These are phyloP conservation scores for Anas bernieri DNA, from an alignment of 2,797 vertebrate species.

Conservation along the genomic window DNA sequence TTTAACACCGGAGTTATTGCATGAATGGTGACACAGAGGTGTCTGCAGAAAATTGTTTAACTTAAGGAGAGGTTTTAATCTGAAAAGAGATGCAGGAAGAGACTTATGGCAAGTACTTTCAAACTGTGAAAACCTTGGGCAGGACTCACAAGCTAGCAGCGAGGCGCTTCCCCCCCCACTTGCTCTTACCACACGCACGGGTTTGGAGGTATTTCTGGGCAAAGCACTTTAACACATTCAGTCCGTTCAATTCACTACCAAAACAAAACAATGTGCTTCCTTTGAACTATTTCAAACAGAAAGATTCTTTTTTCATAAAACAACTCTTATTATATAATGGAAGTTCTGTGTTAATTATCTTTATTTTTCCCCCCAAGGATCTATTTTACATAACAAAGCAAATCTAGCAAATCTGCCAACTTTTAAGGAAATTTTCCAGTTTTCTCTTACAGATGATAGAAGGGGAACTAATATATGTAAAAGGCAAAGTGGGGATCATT, in stretches of 20 bases:
- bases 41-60: neutral
- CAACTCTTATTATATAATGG: neutral
- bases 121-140: neutral
- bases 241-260: neutral
- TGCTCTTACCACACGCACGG: neutral
- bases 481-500: constrained; percentile 33
- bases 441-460: neutral
- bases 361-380: neutral
- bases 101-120: neutral
- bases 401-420: constrained; percentile 44
- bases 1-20: neutral
- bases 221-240: neutral
- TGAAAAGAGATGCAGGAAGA: neutral
- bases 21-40: neutral
- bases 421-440: constrained; percentile 2
- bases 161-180: neutral
- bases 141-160: neutral
- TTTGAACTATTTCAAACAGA: constrained; percentile 55
- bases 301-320: neutral
- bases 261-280: neutral
- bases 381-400: constrained; percentile 50
- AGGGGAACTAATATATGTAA: constrained; percentile 48
- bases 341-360: constrained; percentile 1
- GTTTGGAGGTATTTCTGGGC: neutral
- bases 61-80: neutral